phyloP scores from a whole-genome alignment of 2,113 vertebrate species.

The Pholis gunnellus region DNA sequence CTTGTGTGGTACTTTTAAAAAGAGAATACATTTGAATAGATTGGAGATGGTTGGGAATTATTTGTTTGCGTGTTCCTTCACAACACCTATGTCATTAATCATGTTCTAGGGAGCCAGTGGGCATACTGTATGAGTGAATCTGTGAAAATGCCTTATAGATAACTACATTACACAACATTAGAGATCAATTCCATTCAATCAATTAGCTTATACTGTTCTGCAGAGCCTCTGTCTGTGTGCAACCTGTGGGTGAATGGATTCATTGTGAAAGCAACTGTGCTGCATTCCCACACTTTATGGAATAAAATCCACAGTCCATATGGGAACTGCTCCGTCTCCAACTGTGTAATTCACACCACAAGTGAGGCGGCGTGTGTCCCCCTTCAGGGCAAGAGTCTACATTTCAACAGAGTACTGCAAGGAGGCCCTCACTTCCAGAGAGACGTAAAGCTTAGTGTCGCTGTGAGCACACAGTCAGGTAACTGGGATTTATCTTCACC shows the following conservation, averaged over 20 bases:
- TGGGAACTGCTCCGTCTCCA: slow-evolving; percentile 29
- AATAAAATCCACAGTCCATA: slow-evolving; percentile 25
- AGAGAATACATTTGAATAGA: background rate
- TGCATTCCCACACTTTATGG: slow-evolving; percentile 33
- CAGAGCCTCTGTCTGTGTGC: background rate
- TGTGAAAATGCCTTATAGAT: background rate
- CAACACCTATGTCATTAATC: slow-evolving; percentile 11
- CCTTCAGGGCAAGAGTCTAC: slow-evolving; percentile 25
- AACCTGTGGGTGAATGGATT: slow-evolving; percentile 10
- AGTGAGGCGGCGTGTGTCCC: slow-evolving; percentile 6
- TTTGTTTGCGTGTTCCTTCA: background rate
- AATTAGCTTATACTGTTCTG: background rate
- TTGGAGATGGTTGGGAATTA: background rate
- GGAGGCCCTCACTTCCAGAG: slow-evolving; percentile 4
- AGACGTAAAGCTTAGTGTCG: background rate
- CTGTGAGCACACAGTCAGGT: background rate
- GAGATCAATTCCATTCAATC: slow-evolving; percentile 7
- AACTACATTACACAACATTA: background rate
- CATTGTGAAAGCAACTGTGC: background rate
- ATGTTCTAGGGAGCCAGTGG: slow-evolving; percentile 1
- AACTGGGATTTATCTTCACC: background rate
- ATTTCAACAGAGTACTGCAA: slow-evolving; percentile 10
- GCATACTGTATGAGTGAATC: background rate
- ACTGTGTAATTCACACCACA: slow-evolving; percentile 43
- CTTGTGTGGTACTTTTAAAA: background rate